These are phyloP conservation scores for Xenopus tropicalis DNA, from an alignment of 2,113 vertebrate genomes.

Conservation along the genomic window UCB_Xtro_10.0 CM004445.2:54556501-54557000, in stretches of 20 bases:
- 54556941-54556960: too few species aligned
- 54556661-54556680: background rate
- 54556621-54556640: background rate
- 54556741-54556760: slow-evolving; percentile 2
- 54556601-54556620: slow-evolving; percentile 1
- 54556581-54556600: background rate
- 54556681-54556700: slow-evolving; percentile 4
- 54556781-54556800: background rate
- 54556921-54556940: too few species aligned
- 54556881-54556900: too few species aligned
- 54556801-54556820: background rate
- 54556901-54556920: too few species aligned
- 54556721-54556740: background rate
- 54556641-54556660: background rate
- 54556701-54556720: background rate
- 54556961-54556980: too few species aligned
- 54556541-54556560: slow-evolving; percentile 1
- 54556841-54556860: background rate
- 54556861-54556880: background rate
- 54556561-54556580: background rate
- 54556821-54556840: background rate
- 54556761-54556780: background rate
- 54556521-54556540: slow-evolving; percentile 9
- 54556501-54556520: background rate
- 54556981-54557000: too few species aligned